Evolutionary conservation across 1,140 invertebrate species (phyloP), one percentile per base, ranked within the genome.

Genomic region (Orius laevigatus): DNA sequence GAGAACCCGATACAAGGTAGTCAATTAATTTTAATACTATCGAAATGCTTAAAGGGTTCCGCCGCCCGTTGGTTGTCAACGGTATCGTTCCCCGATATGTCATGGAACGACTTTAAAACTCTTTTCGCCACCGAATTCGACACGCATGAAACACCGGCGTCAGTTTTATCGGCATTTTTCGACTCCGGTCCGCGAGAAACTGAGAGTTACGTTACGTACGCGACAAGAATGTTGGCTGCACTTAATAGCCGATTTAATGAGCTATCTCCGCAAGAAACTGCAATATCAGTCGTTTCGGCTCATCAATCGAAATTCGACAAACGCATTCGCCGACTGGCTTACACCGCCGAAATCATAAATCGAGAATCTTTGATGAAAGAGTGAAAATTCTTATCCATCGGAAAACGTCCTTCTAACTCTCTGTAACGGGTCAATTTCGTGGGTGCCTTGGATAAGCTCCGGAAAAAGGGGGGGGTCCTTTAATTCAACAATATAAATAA

Each of bases 71-170:
- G 50, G 50, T 31, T 52, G 11, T 9, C 50, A 14, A 43, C 48
- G 19, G 38, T 52, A 3, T 20, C 42, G 10, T 48, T 33, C 14
- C 32, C 44, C 3, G 31, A 39, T 10, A 46, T 54, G 10, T 47
- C 42, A n/a, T 54, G 53, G 52, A 18, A 12, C 34, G 40, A 53
- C 38, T 51, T 52, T 19, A 53, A 51, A 46, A 46, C 35, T 36
- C 14, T 51, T 19, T 54, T 54, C n/a, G 8, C 36, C 11, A 14
- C 48, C 8, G 49, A 34, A 40, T 54, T 18, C 34, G 49, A 46
- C 18, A 19, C 20, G 5, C 9, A 41, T 14, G 49, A 48, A n/a
- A 53, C 50, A 16, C 43, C 49, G 9, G 53, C 53, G 8, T 33
- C 49, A 14, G 41, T 39, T n/a, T 14, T 54, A 8, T n/a, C 46